A percentile compares a stretch with the other conserved stretches of the same genome.
phyloP scores from a whole-genome alignment of 1,140 invertebrate genomes.

The Diorhabda elongata region DNA sequence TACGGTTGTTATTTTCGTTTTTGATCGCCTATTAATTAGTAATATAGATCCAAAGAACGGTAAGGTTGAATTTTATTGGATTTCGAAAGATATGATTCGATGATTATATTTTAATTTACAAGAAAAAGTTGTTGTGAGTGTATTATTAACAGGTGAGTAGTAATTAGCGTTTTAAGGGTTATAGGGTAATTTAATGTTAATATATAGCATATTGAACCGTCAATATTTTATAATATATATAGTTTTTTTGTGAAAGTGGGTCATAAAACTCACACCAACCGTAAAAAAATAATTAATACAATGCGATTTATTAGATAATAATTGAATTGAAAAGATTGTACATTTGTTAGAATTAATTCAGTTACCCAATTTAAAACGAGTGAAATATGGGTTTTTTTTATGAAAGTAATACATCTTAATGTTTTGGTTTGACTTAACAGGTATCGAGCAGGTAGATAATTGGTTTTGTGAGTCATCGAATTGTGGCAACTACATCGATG shows the following conservation, averaged over 20 bases:
- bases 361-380: too few relatives aligned
- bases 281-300: constrained; percentile 8
- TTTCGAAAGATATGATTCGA: too few relatives aligned
- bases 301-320: neutral
- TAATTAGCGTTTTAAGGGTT: too few relatives aligned
- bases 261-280: constrained; percentile 14
- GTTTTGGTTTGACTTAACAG: constrained; percentile 9
- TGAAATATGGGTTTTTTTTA: too few relatives aligned
- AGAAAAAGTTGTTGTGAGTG: neutral
- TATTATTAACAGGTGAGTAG: constrained; percentile 1
- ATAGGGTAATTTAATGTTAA: too few relatives aligned
- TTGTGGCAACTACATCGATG: constrained; percentile 4
- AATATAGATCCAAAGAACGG: too few relatives aligned
- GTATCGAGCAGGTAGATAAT: constrained; percentile 10
- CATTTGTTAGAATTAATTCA: too few relatives aligned
- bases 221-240: constrained; percentile 1
- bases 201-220: constrained; percentile 1
- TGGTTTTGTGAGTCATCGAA: constrained; percentile 6
- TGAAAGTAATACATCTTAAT: neutral
- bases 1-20: too few relatives aligned
- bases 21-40: too few relatives aligned
- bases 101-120: too few relatives aligned
- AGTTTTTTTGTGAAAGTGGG: constrained; percentile 7
- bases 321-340: too few relatives aligned
- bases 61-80: too few relatives aligned